Conservation (phyloP, 2,797 vertebrate species). For the Australoheros facetus region DNA sequence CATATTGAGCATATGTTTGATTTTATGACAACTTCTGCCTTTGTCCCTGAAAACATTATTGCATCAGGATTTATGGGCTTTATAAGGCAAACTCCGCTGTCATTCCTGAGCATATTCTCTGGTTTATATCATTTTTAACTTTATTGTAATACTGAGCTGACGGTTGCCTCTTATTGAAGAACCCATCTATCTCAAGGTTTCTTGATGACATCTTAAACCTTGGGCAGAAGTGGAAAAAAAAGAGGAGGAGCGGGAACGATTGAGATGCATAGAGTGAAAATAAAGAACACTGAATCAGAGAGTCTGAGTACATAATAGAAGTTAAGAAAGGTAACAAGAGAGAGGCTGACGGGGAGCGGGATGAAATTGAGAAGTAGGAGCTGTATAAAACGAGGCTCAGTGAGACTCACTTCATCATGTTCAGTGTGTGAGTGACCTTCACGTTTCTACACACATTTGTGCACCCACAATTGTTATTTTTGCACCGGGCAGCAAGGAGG, state of each 20-base stretch:
- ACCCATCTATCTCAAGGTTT: constrained; percentile 73
- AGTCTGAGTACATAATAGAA: constrained; percentile 45
- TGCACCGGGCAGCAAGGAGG: background rate
- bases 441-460: constrained; percentile 24
- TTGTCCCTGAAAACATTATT: constrained; percentile 61
- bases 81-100: constrained; percentile 53
- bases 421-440: constrained; percentile 56
- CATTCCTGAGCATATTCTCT: constrained; percentile 53
- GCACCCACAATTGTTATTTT: constrained; percentile 31
- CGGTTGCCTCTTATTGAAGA: constrained; percentile 49
- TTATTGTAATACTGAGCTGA: constrained; percentile 47
- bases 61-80: constrained; percentile 64
- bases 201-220: constrained; percentile 64
- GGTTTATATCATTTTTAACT: constrained; percentile 64
- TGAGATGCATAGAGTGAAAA: constrained; percentile 13
- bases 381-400: constrained; percentile 21
- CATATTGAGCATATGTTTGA: constrained; percentile 66
- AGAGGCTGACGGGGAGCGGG: constrained; percentile 2
- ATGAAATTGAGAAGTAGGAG: constrained; percentile 40
- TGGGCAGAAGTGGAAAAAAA: constrained; percentile 26
- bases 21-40: constrained; percentile 65
- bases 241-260: background rate
- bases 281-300: constrained; percentile 20
- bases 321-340: constrained; percentile 49
- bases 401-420: constrained; percentile 54